Evolutionary conservation across 2,888 invertebrate genomes (phyloP).

Genomic region (Chrysodeixis includens): DNA sequence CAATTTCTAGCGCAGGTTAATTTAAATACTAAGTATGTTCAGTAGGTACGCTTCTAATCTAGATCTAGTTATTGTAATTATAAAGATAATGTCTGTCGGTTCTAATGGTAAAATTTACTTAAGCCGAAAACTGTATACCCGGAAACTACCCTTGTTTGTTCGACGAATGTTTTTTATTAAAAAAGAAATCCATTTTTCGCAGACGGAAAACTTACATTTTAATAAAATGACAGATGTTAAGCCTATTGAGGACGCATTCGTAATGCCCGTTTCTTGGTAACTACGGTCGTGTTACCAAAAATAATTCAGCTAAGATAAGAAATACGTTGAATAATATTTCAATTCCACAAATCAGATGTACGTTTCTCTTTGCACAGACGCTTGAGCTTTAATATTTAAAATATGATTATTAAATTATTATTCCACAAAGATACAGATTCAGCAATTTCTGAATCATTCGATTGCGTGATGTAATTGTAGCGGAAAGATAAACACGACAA

Average conservation of each 20-base stretch:
- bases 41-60: neutral
- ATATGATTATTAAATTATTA: conserved; percentile 28
- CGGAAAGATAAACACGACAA: conserved; percentile 30
- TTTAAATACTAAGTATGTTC: neutral
- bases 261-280: conserved; percentile 19
- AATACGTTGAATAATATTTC: conserved; percentile 10
- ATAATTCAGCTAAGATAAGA: conserved; percentile 14
- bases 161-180: conserved; percentile 19
- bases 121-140: too few species aligned
- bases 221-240: conserved; percentile 21
- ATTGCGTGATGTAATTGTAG: conserved; percentile 32
- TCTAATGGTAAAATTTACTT: too few species aligned
- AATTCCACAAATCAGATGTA: conserved; percentile 18
- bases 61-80: neutral
- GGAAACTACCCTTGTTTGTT: too few species aligned
- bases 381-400: conserved; percentile 24
- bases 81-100: too few species aligned
- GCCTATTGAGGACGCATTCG: conserved; percentile 21
- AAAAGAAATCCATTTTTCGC: conserved; percentile 8
- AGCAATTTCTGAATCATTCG: conserved; percentile 25
- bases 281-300: neutral
- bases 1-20: conserved; percentile 16
- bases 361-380: conserved; percentile 18
- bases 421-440: conserved; percentile 22
- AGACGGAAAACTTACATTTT: conserved; percentile 14